A percentile compares a stretch with the other conserved stretches of the same genome.
Evolutionary conservation across 1,140 invertebrate genomes (phyloP).

Genomic region (Dysdera silvatica): DNA sequence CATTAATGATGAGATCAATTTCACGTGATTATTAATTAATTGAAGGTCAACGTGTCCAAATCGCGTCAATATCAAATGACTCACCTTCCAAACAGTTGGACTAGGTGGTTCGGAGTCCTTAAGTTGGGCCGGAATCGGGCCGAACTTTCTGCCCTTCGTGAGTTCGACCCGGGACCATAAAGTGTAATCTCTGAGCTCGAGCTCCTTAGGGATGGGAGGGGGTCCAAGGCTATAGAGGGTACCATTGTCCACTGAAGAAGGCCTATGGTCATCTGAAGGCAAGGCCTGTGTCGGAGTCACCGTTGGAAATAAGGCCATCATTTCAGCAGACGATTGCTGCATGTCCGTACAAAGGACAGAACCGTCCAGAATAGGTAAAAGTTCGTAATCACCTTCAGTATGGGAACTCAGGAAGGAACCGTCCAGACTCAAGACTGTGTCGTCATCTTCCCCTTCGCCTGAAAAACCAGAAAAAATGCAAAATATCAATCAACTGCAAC

Average conservation of each 20-base stretch:
- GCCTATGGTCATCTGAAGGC: slow-evolving; percentile 7
- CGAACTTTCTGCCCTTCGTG: slow-evolving; percentile 11
- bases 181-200: slow-evolving; percentile 13
- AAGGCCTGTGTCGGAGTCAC: neutral
- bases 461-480: neutral
- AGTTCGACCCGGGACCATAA: slow-evolving; percentile 16
- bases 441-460: slow-evolving; percentile 25
- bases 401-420: slow-evolving; percentile 3
- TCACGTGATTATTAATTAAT: no score
- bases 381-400: slow-evolving; percentile 4
- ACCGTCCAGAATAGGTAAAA: no score
- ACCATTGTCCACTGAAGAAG: neutral
- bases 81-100: slow-evolving; percentile 17
- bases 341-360: no score
- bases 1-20: no score
- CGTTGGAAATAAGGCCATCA: neutral
- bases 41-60: no score
- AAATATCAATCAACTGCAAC: neutral
- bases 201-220: slow-evolving; percentile 15
- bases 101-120: slow-evolving; percentile 16
- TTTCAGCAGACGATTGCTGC: no score
- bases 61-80: no score
- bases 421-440: slow-evolving; percentile 7
- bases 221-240: no score
- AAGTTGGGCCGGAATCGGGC: slow-evolving; percentile 25